Evolutionary conservation across 92 coral and sea anemone genomes (phyloP).

Genomic region (Phenganax marumi): DNA sequence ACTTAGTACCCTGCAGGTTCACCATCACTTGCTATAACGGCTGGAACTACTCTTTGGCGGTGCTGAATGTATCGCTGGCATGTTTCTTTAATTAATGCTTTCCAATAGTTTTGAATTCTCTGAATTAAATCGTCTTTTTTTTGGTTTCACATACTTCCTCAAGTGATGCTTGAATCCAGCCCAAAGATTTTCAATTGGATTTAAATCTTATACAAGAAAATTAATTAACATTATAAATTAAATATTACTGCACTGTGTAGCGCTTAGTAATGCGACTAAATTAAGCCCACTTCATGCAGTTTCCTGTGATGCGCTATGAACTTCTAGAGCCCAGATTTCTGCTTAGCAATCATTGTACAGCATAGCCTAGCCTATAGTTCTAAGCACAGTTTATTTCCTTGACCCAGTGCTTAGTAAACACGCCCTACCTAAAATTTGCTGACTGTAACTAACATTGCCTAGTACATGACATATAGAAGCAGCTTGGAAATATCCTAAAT

Average conservation of each 20-base stretch:
- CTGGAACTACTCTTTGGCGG: conserved; percentile 34
- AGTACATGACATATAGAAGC: no score
- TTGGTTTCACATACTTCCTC: conserved; percentile 26
- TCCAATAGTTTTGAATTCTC: conserved; percentile 47
- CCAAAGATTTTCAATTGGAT: conserved; percentile 44
- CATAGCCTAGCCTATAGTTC: no score
- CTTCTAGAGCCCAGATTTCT: no score
- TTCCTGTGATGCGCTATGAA: no score
- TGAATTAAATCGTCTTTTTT: conserved; percentile 40
- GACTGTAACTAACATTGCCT: no score
- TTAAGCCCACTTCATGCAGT: no score
- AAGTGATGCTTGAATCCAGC: conserved; percentile 35
- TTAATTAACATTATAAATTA: not conserved
- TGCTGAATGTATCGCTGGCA: conserved; percentile 45
- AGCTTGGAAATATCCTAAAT: no score
- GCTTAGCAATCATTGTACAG: no score
- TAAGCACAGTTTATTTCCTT: no score
- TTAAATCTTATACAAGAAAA: conserved; percentile 18
- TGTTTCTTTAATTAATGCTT: conserved; percentile 40
- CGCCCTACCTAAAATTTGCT: no score
- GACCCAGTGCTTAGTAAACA: no score
- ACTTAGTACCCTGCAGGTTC: conserved; percentile 43
- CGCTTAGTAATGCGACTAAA: no score
- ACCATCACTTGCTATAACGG: conserved; percentile 44
- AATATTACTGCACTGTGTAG: not conserved